Evolutionary conservation across 2,888 invertebrate species (phyloP).

Genomic region (Apoda limacodes): DNA sequence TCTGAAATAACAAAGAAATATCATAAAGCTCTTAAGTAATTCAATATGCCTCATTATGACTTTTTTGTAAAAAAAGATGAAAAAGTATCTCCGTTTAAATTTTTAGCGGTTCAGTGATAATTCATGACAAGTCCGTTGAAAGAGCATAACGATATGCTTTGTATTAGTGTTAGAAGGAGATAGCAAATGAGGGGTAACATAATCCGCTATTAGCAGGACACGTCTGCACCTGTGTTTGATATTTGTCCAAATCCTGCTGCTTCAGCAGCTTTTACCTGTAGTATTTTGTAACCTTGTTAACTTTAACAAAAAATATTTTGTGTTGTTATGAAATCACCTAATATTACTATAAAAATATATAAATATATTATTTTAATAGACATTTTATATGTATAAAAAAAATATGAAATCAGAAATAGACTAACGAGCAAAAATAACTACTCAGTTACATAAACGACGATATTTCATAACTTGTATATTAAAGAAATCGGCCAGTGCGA

Average conservation of each 20-base stretch:
- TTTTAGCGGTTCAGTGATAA: conserved; percentile 24
- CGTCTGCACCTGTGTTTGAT: conserved; percentile 51
- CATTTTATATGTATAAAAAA: no score
- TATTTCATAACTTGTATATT: no score
- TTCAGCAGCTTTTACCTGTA: no score
- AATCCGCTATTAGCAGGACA: conserved; percentile 52
- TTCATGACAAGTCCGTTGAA: conserved; percentile 24
- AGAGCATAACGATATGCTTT: conserved; percentile 16
- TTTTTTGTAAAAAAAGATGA: conserved; percentile 26
- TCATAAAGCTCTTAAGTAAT: no score
- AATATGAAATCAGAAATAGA: no score
- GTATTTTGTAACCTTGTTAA: no score
- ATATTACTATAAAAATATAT: background rate
- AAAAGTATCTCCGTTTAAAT: conserved; percentile 16
- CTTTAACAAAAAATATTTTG: no score
- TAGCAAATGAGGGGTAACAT: conserved; percentile 34
- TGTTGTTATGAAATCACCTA: background rate
- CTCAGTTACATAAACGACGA: no score
- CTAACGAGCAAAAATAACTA: no score
- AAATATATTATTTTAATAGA: background rate
- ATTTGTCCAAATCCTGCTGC: conserved; percentile 34
- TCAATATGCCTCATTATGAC: no score
- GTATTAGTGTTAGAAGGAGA: conserved; percentile 25
- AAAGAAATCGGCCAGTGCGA: no score
- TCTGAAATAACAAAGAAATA: no score